Evolutionary conservation across 2,888 invertebrate species (phyloP).

Genomic region (Euplexia lucipara): DNA sequence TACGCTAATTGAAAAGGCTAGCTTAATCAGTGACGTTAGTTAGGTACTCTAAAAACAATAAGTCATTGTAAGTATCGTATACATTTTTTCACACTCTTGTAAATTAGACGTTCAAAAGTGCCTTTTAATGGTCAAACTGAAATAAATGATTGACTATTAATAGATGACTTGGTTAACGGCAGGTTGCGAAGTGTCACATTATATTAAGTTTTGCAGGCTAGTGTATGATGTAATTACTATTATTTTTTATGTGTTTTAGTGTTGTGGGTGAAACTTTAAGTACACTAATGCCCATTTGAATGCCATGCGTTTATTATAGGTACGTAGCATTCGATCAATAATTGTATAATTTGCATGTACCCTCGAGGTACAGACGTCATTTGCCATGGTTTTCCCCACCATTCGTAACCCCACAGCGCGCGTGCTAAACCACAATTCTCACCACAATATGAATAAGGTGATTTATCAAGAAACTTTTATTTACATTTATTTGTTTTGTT

Average conservation of each 20-base stretch:
- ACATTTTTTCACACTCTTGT: too few relatives aligned
- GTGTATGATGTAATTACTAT: too few relatives aligned
- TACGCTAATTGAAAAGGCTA: neutral
- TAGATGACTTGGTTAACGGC: neutral
- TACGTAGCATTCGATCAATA: constrained; percentile 21
- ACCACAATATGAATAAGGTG: constrained; percentile 13
- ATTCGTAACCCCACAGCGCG: constrained; percentile 16
- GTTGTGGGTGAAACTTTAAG: too few relatives aligned
- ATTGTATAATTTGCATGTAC: constrained; percentile 37
- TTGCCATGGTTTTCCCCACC: constrained; percentile 46
- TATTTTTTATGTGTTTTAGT: too few relatives aligned
- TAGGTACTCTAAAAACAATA: neutral
- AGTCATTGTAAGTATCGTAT: neutral
- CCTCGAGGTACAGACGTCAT: constrained; percentile 15
- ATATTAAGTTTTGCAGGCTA: too few relatives aligned
- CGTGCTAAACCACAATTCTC: constrained; percentile 43
- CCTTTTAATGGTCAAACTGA: too few relatives aligned
- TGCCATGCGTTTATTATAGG: neutral
- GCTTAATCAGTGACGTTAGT: neutral
- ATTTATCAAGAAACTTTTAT: constrained; percentile 24
- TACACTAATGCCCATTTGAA: neutral
- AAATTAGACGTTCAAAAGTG: too few relatives aligned
- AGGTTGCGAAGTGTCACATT: neutral
- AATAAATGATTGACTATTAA: too few relatives aligned
- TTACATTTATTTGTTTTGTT: constrained; percentile 16